Evolutionary conservation across 2,888 invertebrate genomes (phyloP).

Genomic region (Dryadula phaetusa): DNA sequence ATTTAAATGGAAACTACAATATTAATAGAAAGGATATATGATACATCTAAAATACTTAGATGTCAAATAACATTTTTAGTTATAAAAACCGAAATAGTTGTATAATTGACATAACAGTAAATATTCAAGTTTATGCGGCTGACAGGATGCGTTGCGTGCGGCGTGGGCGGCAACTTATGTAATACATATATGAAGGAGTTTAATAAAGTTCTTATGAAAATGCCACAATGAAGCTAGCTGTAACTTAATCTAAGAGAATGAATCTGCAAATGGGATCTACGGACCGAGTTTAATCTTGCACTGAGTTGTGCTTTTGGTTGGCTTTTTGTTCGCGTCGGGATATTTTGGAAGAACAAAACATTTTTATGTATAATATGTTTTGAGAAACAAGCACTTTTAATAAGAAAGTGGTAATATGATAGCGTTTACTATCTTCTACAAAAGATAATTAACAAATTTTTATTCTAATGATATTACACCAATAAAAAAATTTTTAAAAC

Average conservation of each 20-base stretch:
- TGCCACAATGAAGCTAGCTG: conserved; percentile 69
- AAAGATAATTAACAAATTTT: no score
- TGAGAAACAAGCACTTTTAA: not conserved
- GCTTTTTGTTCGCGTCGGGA: conserved; percentile 42
- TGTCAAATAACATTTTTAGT: not conserved
- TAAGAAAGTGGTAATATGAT: not conserved
- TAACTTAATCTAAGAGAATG: conserved; percentile 74
- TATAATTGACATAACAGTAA: conserved; percentile 25
- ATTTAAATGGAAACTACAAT: not conserved
- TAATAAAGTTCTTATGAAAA: conserved; percentile 77
- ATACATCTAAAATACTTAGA: not conserved
- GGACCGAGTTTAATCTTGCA: conserved; percentile 63
- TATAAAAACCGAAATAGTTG: conserved; percentile 8
- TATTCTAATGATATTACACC: no score
- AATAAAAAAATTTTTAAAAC: no score
- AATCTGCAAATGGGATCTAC: conserved; percentile 72
- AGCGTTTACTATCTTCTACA: not conserved
- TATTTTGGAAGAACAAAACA: conserved; percentile 36
- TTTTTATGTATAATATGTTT: conserved; percentile 30
- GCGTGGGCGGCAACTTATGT: conserved; percentile 60
- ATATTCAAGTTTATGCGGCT: conserved; percentile 29
- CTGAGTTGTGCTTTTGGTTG: conserved; percentile 44
- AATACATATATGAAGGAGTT: conserved; percentile 63
- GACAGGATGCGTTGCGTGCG: conserved; percentile 26
- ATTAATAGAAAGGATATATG: not conserved